Percentiles rank a stretch among this genome's conserved stretches.
Evolutionary conservation across 1,140 invertebrate species (phyloP).

Genomic region (Dolichoris vasculosae): DNA sequence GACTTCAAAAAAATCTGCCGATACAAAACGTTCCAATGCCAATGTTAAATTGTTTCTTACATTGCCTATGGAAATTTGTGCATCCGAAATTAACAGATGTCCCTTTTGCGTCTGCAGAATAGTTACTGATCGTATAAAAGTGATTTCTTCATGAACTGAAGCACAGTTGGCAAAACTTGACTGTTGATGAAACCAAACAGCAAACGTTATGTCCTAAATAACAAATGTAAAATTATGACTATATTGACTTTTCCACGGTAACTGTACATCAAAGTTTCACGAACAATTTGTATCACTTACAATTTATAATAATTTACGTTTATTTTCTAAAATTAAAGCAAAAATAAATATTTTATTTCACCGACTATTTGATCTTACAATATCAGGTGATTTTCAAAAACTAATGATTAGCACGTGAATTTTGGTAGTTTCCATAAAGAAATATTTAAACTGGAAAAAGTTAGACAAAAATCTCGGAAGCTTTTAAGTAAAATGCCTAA

Average conservation of each 20-base stretch:
- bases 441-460: not conserved
- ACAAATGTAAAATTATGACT: no score
- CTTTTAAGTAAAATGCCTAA: not conserved
- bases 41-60: conserved; percentile 26
- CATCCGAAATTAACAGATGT: conserved; percentile 38
- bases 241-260: no score
- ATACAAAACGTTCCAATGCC: conserved; percentile 35
- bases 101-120: not conserved
- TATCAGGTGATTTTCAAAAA: not conserved
- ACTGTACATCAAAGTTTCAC: no score
- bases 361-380: not conserved
- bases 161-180: conserved; percentile 13
- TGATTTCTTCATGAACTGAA: not conserved
- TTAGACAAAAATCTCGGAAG: not conserved
- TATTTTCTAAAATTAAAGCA: no score
- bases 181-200: not conserved
- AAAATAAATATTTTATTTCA: no score
- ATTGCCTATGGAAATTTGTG: not conserved
- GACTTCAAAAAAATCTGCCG: conserved; percentile 7
- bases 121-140: not conserved
- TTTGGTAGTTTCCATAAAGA: not conserved
- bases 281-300: no score
- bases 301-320: no score
- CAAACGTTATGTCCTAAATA: no score
- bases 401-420: not conserved